Conservation (phyloP, 2,888 invertebrate species). For the Hymenopus coronatus region DNA sequence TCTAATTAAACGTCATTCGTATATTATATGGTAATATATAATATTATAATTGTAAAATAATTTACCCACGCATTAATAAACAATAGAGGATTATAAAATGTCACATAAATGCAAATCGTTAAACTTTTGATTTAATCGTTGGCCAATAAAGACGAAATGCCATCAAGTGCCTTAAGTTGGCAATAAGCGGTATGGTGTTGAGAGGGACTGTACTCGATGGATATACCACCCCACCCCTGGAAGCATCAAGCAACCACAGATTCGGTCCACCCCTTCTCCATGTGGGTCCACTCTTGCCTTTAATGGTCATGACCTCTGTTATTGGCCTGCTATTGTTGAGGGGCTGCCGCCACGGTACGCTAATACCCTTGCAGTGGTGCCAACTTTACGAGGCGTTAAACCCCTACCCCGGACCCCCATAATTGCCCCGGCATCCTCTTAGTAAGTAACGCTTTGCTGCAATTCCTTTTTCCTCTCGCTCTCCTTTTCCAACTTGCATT, state of each 20-base stretch:
- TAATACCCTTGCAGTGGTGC: not conserved
- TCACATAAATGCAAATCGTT: too few species aligned
- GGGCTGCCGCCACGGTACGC: not conserved
- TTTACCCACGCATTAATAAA: too few species aligned
- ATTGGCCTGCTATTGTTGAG: not conserved
- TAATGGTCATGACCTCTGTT: not conserved
- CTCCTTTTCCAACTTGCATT: too few species aligned
- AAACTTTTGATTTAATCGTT: too few species aligned
- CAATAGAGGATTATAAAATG: too few species aligned
- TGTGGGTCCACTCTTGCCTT: not conserved
- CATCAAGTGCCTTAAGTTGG: too few species aligned
- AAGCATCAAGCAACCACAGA: not conserved
- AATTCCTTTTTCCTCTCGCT: too few species aligned
- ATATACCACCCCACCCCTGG: not conserved
- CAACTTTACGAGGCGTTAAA: slow-evolving; percentile 6
- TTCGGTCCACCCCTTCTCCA: not conserved
- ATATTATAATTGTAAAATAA: too few species aligned
- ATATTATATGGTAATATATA: too few species aligned
- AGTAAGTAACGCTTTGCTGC: too few species aligned
- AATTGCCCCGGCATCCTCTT: not conserved
- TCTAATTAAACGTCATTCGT: too few species aligned
- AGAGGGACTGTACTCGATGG: not conserved
- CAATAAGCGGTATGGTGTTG: not conserved
- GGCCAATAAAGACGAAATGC: too few species aligned
- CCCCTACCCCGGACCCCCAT: not conserved